Base-by-base conservation (phyloP, 2,888 invertebrate genomes). In the Scaptomyza parva region DNA sequence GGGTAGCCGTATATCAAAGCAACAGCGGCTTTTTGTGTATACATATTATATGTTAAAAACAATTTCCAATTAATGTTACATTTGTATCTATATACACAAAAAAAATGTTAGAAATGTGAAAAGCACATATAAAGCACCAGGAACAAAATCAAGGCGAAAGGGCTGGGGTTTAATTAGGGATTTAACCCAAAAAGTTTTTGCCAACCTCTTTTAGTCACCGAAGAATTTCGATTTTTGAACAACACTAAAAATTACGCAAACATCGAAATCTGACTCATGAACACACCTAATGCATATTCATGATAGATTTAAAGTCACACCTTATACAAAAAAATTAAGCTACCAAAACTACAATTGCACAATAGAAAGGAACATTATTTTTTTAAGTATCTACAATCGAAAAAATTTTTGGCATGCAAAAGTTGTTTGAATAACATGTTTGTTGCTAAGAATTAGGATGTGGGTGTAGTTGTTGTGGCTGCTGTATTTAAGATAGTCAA, bases 321-420 rank as follows among this genome's bases (percentile, higher is more conserved):
- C 63, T 63, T 47, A 3, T 17, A 64, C 43, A 33, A 37, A 44
- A 45, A 54, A 54, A 45, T 68, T 37, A 35, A 18, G 11, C 52
- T 60, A 68, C 20, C 35, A 47, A 24, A 24, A 68, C 48, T 44
- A 55, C 40, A 45, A 50, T 24, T 62, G 35, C 35, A 55, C 35
- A 55, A 48, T 55, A 3, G 24, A 11, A 22, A 33, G n/a, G n/a
- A n/a, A n/a, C n/a, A n/a, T n/a, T n/a, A n/a, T n/a, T 26, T 45
- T 44, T 33, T 18, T 22, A 62, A 63, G 62, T 64, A 28, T 12
- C 64, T 43, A 63, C 35, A 45, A 62, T 70, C 43, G 40, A 69
- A 55, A 57, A 60, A 33, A 54, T 37, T 39, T 51, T 60, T 50
- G 26, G 30, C 71, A 71, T 71, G 71, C 71, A 55, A 55, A 48